Evolutionary conservation across 2,888 invertebrate genomes (phyloP), one percentile per base, ranked within the genome.

Genomic region (Sinohyriopsis cumingii): DNA sequence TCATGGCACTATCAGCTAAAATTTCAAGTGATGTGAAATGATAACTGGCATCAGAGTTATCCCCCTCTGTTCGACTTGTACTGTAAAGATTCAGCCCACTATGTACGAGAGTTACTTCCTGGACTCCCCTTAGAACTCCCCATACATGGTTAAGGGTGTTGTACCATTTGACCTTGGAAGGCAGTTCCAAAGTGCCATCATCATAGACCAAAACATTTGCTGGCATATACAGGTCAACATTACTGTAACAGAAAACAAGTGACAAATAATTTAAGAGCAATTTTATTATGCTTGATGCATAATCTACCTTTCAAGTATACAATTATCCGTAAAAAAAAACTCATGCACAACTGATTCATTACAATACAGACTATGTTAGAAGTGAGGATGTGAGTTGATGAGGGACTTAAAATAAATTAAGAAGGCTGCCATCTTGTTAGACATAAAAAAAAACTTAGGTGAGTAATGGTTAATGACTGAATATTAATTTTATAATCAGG

Each of bases 121-220:
- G 77, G 3, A 82, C 69, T 24, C 84, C 81, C 19, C 81, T 77
- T 20, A 84, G 55, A 33, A 67, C 75, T 12, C 84, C 84, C 55
- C 78, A 63, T 9, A 84, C 57, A 60, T 69, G 67, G 63, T 75
- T 81, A 24, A 67, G 66, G 1, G 80, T 69, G 56, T 78, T 75
- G 71, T 68, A 77, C 67, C 76, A 73, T 62, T 79, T 81, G 24
- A 77, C 72, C 12, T 67, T 69, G 3, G 77, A 64, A 3, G 81
- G 82, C 53, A 82, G 57, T 28, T 69, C 63, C 24, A 83, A 63
- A 7, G 63, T 20, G 19, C 79, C 81, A 65, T 67, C 68, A 9
- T 69, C 67, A 60, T 81, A 81, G 6, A 82, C 74, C 20, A 72
- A 59, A n/a, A 78, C 72, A 70, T 75, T 62, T n/a, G 79, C 72